Conservation (phyloP, 1,140 invertebrate genomes). For the Gerris buenoi region DNA sequence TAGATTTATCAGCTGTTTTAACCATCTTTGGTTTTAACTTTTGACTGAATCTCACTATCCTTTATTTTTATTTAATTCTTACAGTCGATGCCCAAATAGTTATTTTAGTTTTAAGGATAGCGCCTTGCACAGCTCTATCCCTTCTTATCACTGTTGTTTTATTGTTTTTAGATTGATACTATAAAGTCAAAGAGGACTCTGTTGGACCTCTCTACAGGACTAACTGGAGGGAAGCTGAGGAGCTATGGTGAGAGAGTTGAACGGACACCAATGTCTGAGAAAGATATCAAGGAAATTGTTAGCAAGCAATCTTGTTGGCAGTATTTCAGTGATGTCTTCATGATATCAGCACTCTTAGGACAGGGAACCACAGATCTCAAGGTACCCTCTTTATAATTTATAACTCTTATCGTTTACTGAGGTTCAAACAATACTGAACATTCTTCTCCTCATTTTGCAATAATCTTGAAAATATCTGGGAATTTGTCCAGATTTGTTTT, state of each 20-base stretch:
- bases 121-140: too few relatives aligned
- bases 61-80: background rate
- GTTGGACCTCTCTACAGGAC: slow-evolving; percentile 45
- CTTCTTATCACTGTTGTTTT: too few relatives aligned
- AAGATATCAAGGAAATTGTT: slow-evolving; percentile 12
- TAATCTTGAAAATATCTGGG: background rate
- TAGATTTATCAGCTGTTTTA: too few relatives aligned
- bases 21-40: background rate
- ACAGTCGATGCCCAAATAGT: background rate
- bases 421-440: background rate
- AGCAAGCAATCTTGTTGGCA: slow-evolving; percentile 43
- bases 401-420: background rate
- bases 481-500: background rate
- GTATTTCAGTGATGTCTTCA: slow-evolving; percentile 69
- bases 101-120: too few relatives aligned
- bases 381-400: slow-evolving; percentile 29
- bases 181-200: slow-evolving; percentile 59
- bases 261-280: slow-evolving; percentile 13
- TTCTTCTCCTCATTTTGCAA: background rate
- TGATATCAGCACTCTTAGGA: slow-evolving; percentile 66
- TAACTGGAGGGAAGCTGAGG: slow-evolving; percentile 47
- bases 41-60: too few relatives aligned
- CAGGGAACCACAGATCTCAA: slow-evolving; percentile 60
- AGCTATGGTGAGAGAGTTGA: slow-evolving; percentile 10
- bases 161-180: slow-evolving; percentile 56